These are phyloP conservation scores for Rhogogaster chlorosoma DNA, from an alignment of 2,888 invertebrate genomes.

Conservation along the genomic window DNA sequence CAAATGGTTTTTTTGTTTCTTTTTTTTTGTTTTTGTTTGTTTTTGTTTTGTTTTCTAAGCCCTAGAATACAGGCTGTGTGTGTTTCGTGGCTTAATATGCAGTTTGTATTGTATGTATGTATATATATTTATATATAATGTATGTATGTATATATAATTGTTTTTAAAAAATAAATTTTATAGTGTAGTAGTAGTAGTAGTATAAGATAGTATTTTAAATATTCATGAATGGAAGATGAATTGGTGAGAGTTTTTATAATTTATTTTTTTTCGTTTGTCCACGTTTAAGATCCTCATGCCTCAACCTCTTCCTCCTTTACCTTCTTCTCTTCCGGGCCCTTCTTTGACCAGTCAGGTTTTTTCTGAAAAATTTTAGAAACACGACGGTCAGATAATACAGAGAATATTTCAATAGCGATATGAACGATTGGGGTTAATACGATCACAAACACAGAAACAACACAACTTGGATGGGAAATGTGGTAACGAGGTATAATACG, in stretches of 20 bases:
- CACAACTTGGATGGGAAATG: not conserved
- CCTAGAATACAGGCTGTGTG: not conserved
- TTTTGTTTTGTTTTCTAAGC: not conserved
- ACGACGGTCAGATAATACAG: not conserved
- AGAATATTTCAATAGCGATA: not conserved
- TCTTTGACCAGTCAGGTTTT: conserved; percentile 97
- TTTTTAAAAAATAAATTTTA: conserved; percentile 8
- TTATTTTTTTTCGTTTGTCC: not conserved
- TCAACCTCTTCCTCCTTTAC: conserved; percentile 92
- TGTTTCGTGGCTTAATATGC: not conserved
- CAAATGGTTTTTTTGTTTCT: not conserved
- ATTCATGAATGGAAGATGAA: not conserved
- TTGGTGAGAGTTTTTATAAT: not conserved
- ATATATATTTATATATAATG: not conserved
- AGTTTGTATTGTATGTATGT: not conserved
- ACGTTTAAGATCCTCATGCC: conserved; percentile 83
- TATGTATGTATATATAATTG: not conserved
- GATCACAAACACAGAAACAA: conserved; percentile 39
- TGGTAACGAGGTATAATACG: not conserved
- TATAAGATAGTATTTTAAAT: not conserved
- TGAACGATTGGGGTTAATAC: not conserved
- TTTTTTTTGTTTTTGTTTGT: not conserved
- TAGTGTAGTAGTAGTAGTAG: not conserved
- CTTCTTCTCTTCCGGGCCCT: conserved; percentile 89
- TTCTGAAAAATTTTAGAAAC: conserved; percentile 84